A percentile compares a stretch with the other conserved stretches of the same genome.
Evolutionary conservation across 2,888 invertebrate species (phyloP).

Genomic region (Machimus atricapillus): DNA sequence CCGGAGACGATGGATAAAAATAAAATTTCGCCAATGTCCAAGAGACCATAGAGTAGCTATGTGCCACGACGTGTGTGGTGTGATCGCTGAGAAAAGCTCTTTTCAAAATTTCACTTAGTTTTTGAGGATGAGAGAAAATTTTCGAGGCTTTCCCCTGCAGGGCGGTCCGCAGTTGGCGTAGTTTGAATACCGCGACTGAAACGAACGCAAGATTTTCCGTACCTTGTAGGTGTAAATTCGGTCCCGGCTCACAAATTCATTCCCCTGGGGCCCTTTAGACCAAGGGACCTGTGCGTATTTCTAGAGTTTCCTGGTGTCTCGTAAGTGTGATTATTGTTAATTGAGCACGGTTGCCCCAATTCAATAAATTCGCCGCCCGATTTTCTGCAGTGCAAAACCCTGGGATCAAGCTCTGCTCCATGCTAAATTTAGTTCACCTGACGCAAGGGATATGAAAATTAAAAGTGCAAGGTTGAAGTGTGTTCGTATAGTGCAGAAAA

Average conservation of each 20-base stretch:
- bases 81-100: constrained; percentile 8
- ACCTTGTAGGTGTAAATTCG: neutral
- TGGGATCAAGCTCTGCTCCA: constrained; percentile 15
- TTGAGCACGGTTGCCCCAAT: neutral
- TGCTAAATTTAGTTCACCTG: constrained; percentile 15
- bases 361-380: neutral
- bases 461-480: constrained; percentile 36
- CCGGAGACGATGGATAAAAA: constrained; percentile 42
- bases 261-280: neutral
- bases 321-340: neutral
- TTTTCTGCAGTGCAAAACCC: neutral
- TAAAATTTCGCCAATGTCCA: constrained; percentile 38
- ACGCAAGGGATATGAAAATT: constrained; percentile 27
- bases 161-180: neutral
- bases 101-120: neutral
- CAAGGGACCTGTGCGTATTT: neutral
- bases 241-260: constrained; percentile 6
- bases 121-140: constrained; percentile 10
- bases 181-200: constrained; percentile 41
- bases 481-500: constrained; percentile 1
- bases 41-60: neutral
- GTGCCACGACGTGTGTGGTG: neutral
- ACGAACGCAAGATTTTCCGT: constrained; percentile 32
- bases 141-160: neutral
- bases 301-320: neutral